A percentile compares a stretch with the other conserved stretches of the same genome.
Evolutionary conservation across 2,797 vertebrate species (phyloP).

Genomic region (Gila robusta): DNA sequence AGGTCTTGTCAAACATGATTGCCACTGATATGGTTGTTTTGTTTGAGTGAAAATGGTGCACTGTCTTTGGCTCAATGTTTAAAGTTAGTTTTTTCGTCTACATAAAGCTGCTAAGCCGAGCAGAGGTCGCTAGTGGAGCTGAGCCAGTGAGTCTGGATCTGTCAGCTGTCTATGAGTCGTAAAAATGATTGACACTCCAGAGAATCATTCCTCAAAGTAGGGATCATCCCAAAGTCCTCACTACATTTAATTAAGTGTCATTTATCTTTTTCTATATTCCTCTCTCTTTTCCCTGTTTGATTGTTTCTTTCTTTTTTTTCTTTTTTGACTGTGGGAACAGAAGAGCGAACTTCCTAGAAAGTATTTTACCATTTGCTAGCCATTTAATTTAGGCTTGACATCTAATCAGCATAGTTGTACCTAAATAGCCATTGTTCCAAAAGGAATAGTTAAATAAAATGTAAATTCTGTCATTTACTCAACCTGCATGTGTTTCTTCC

Average conservation of each 20-base stretch:
- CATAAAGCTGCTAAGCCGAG: conserved; percentile 67
- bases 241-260: conserved; percentile 65
- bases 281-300: conserved; percentile 13
- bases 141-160: conserved; percentile 66
- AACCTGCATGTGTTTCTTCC: not conserved
- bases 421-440: conserved; percentile 1
- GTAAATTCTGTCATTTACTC: not conserved
- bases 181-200: conserved; percentile 67
- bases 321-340: conserved; percentile 35
- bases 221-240: conserved; percentile 50
- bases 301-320: not conserved
- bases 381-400: conserved; percentile 11
- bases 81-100: conserved; percentile 66
- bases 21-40: conserved; percentile 70
- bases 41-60: conserved; percentile 59
- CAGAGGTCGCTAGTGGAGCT: conserved; percentile 63
- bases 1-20: conserved; percentile 66
- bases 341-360: conserved; percentile 18
- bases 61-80: conserved; percentile 63
- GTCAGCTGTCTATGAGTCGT: conserved; percentile 67
- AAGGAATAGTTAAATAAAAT: not conserved
- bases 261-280: conserved; percentile 47
- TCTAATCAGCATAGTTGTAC: conserved; percentile 2
- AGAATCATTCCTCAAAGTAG: conserved; percentile 62
- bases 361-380: conserved; percentile 21